Percentiles rank a stretch among this genome's conserved stretches.
Conservation (phyloP, 2,113 vertebrate genomes). For the Anarrhichthys ocellatus region DNA sequence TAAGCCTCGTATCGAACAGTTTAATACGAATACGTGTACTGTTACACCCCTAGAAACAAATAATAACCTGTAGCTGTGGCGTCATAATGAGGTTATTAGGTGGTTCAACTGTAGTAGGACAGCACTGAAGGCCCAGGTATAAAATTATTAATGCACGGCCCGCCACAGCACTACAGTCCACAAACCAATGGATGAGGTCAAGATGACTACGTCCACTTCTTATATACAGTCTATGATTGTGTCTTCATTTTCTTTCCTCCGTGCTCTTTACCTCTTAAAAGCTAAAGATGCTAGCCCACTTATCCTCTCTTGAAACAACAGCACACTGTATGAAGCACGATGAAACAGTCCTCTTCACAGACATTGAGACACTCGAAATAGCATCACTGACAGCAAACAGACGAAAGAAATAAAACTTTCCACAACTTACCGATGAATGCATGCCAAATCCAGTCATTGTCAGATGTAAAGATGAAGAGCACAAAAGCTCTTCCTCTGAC, state of each 20-base stretch:
- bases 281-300: background rate
- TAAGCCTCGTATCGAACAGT: no score
- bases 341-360: background rate
- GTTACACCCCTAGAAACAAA: no score
- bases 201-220: no score
- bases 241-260: no score
- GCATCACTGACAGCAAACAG: background rate
- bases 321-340: background rate
- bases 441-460: background rate
- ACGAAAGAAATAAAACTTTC: slow-evolving; percentile 15
- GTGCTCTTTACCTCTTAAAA: background rate
- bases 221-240: background rate
- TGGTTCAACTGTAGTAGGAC: no score
- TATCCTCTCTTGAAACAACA: background rate
- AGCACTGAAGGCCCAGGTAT: no score
- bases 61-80: no score
- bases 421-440: slow-evolving; percentile 4
- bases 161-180: no score
- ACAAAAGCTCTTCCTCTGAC: slow-evolving; percentile 16
- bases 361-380: background rate
- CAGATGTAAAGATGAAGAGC: slow-evolving; percentile 8
- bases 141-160: no score
- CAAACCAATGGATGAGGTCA: no score
- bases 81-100: no score
- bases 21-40: no score